phyloP scores from a whole-genome alignment of 2,888 invertebrate genomes.

The Nephrocerus scutellatus region DNA sequence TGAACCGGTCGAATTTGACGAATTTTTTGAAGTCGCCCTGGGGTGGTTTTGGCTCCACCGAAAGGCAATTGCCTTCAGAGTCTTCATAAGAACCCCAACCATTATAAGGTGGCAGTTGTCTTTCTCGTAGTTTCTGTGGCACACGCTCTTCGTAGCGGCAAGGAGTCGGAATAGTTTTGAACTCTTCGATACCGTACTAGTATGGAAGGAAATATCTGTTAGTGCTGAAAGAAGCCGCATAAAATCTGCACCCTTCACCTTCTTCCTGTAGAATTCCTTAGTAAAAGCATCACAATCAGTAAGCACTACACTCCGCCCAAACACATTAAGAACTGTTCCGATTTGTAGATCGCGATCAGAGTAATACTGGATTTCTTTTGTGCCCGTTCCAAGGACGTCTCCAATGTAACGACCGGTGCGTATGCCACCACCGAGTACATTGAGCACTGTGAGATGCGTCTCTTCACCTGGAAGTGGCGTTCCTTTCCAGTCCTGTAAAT shows the following conservation, averaged over 20 bases:
- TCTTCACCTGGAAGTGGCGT: conserved; percentile 50
- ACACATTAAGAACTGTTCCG: conserved; percentile 73
- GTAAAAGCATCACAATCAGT: conserved; percentile 82
- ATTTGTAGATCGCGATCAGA: conserved; percentile 63
- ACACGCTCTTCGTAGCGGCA: conserved; percentile 28
- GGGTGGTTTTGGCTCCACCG: conserved; percentile 71
- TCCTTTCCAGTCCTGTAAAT: conserved; percentile 21
- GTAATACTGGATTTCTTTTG: conserved; percentile 39
- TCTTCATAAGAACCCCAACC: conserved; percentile 87
- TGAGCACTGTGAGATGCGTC: conserved; percentile 52
- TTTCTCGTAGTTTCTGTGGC: conserved; percentile 22
- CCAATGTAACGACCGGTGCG: conserved; percentile 52
- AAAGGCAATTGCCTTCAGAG: conserved; percentile 78
- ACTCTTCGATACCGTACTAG: conserved; percentile 45
- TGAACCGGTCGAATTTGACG: conserved; percentile 66
- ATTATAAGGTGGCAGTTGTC: conserved; percentile 74
- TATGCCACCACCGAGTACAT: conserved; percentile 55
- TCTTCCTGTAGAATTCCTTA: conserved; percentile 70
- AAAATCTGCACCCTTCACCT: conserved; percentile 33
- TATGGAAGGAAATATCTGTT: background rate
- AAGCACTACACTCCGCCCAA: conserved; percentile 70
- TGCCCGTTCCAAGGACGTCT: conserved; percentile 54
- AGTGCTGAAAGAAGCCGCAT: background rate
- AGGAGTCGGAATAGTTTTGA: conserved; percentile 33
- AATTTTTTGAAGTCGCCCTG: conserved; percentile 74